Evolutionary conservation across 2,797 vertebrate species (phyloP).

Genomic region (Crocodylus rhombifer): DNA sequence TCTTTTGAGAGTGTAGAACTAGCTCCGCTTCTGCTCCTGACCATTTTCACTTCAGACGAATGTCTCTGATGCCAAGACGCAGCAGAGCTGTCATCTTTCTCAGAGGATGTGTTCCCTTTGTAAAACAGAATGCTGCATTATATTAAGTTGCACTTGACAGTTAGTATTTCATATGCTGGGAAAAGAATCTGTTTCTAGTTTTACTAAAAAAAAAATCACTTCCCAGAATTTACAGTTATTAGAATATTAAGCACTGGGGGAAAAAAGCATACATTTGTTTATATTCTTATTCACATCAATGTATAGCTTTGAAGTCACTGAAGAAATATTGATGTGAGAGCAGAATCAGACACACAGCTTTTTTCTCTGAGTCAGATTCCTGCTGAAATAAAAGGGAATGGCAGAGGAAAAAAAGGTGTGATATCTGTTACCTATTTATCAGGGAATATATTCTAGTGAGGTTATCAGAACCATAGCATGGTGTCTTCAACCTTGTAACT

Average conservation of each 20-base stretch:
- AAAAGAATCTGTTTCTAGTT: not conserved
- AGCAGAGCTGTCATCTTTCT: not conserved
- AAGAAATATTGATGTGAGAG: not conserved
- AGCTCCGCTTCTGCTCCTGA: not conserved
- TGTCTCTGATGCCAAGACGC: not conserved
- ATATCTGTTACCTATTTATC: not conserved
- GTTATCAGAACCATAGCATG: not conserved
- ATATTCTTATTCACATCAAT: not conserved
- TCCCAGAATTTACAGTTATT: not conserved
- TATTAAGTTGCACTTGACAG: not conserved
- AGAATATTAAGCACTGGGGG: not conserved
- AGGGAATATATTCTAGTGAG: not conserved
- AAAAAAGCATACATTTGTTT: not conserved
- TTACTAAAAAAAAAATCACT: not conserved
- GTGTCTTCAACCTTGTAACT: not conserved
- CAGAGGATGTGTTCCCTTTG: not conserved
- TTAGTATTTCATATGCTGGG: not conserved
- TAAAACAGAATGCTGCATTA: not conserved
- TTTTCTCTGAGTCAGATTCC: not conserved
- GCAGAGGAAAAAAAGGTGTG: not conserved
- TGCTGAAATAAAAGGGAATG: not conserved
- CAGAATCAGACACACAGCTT: not conserved
- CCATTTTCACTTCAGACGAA: not conserved
- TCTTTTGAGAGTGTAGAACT: not conserved
- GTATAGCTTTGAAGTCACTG: not conserved